Base-by-base conservation (phyloP, 2,113 vertebrate species). In the Calonectris borealis region DNA sequence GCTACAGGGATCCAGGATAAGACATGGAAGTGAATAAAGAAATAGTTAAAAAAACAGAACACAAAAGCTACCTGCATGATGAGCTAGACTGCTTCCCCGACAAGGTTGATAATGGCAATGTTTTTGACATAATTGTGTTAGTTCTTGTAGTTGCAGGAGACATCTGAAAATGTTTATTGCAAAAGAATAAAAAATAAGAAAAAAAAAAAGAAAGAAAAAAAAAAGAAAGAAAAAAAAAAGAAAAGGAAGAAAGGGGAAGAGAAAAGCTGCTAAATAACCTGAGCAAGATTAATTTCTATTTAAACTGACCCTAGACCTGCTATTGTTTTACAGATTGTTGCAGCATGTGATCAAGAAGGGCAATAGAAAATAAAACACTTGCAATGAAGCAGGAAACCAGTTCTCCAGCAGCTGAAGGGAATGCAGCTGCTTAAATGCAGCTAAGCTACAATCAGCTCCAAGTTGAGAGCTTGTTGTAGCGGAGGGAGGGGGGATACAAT, bases 221-320 rank as follows among this genome's bases (percentile, higher is more conserved):
- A 8, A 2, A 38, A n/a, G n/a, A 10, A 10, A 10, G 38, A 79
- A 24, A 70, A 26, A 83, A 81, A 77, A 20, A 92, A 70, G 6
- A 29, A 86, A 85, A 42, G 3, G 1, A 66, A 49, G 6, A 92
- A 61, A 58, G 2, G 3, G 5, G 7, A 64, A 78, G 13, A 16
- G 7, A 60, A 32, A 96, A 95, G 62, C 75, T 95, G 75, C 73
- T 96, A 96, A 96, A 97, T 96, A 97, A 91, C 61, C 82, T 90
- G 83, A 96, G 94, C 76, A 97, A 97, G 90, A 89, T 94, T 97
- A 96, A 96, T 98, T 97, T 96, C n/a, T 69, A 94, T 94, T 97
- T 97, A 96, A 98, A 96, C 85, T 92, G 88, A 55, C 75, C 54
- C 48, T 89, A 95, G 76, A 76, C 84, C 94, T 96, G 85, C 73